Base-by-base conservation (phyloP, 2,797 vertebrate genomes). In the Allochrocebus solatus region DNA sequence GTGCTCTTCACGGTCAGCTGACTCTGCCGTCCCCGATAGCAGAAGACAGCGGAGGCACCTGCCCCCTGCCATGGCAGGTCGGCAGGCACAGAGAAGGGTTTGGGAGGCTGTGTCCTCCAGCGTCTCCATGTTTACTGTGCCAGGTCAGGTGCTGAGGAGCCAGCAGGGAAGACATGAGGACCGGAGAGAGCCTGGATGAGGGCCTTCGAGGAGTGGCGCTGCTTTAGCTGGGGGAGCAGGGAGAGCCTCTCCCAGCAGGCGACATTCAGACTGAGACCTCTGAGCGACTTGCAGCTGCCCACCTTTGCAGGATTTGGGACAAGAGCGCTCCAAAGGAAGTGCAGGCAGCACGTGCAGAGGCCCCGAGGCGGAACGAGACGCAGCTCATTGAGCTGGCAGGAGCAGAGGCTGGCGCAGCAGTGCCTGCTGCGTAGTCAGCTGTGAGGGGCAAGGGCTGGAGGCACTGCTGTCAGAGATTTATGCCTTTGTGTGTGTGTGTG, bases 1-100 rank as follows among this genome's bases (percentile, higher is more conserved):
- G 16, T 67, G 64, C 46, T 53, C 24, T 55, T 46, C 67, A 4
- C 0, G 8, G 55, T 13, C 0, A 1, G n/a, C 55, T 16, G n/a
- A 28, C 55, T 53, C 43, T 1, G 64, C 46, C 24, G 67, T 59
- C 30, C 24, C 59, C 57, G 21, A 2, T 30, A 4, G 4, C 41
- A 57, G 93, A 39, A 48, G 67, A 28, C 22, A n/a, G 43, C 26
- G 3, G 46, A 95, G 79, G n/a, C 36, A 16, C 6, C 24, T 43
- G 72, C 1, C 24, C 72, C 24, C 39, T 75, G 12, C 39, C 39
- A 43, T 2, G 72, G 39, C 72, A 75, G 72, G 13, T 43, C 24
- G 1, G 6, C 26, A 26, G 39, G 72, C 39, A 75, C 72, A 75
- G 39, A 17, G 72, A 28, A 43, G 39, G 13, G 72, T 41, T 67